Evolutionary conservation across 2,113 vertebrate genomes (phyloP).

Genomic region (Ptilonorhynchus violaceus): DNA sequence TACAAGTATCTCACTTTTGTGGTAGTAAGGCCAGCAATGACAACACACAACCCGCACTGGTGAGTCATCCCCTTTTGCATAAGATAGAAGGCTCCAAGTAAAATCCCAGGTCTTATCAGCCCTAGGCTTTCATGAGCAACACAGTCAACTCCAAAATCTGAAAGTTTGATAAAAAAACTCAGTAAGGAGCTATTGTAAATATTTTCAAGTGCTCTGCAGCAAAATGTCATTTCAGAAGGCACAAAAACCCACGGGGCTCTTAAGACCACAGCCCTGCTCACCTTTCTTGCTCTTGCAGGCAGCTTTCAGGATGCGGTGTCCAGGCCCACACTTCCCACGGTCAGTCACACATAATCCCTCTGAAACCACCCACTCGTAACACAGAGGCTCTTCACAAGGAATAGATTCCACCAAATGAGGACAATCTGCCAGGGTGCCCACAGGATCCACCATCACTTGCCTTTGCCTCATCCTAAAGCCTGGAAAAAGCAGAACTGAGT

Average conservation of each 20-base stretch:
- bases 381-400: constrained; percentile 87
- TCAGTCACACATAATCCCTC: constrained; percentile 76
- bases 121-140: neutral
- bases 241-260: neutral
- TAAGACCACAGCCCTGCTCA: constrained; percentile 25
- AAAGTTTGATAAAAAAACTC: neutral
- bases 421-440: constrained; percentile 68
- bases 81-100: neutral
- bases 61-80: neutral
- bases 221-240: neutral
- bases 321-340: constrained; percentile 81
- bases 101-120: neutral
- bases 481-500: constrained; percentile 42
- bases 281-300: constrained; percentile 80
- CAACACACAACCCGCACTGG: neutral
- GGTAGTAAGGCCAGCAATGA: neutral
- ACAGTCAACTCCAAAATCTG: neutral
- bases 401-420: constrained; percentile 86
- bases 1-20: neutral
- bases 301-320: constrained; percentile 73
- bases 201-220: neutral
- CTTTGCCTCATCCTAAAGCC: constrained; percentile 87
- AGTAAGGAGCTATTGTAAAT: neutral
- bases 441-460: constrained; percentile 74
- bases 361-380: constrained; percentile 79